Conservation (phyloP, 2,888 invertebrate genomes). For the Melangyna quadrimaculata region DNA sequence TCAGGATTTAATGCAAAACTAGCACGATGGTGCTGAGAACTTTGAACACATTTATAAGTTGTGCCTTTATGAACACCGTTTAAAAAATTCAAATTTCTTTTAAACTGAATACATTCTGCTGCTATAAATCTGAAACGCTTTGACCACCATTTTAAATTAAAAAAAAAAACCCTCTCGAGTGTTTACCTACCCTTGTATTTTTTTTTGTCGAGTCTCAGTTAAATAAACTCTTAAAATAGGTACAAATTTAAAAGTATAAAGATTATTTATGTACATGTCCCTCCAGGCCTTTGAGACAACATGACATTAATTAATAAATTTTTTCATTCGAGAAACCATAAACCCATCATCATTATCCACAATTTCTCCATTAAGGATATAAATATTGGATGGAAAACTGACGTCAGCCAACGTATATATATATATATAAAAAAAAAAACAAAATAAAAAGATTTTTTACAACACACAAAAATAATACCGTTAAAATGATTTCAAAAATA, state of each 20-base stretch:
- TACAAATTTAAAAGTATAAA: too few relatives aligned
- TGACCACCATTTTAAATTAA: too few relatives aligned
- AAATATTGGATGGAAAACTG: slow-evolving; percentile 2
- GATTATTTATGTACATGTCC: too few relatives aligned
- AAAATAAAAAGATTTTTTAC: neutral
- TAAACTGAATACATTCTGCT: too few relatives aligned
- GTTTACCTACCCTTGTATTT: too few relatives aligned
- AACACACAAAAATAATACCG: neutral
- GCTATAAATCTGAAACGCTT: too few relatives aligned
- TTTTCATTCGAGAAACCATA: slow-evolving; percentile 51
- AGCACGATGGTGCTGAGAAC: neutral
- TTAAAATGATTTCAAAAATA: slow-evolving; percentile 18
- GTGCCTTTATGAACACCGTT: too few relatives aligned
- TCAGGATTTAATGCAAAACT: neutral
- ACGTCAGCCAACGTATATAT: neutral
- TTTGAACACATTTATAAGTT: neutral
- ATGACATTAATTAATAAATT: slow-evolving; percentile 59
- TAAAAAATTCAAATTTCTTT: too few relatives aligned
- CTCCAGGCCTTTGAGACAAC: slow-evolving; percentile 15
- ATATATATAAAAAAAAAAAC: neutral
- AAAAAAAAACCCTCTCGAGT: too few relatives aligned
- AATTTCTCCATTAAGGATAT: slow-evolving; percentile 30
- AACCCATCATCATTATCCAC: slow-evolving; percentile 50
- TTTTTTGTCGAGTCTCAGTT: too few relatives aligned
- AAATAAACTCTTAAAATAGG: slow-evolving; percentile 4